Evolutionary conservation across 1,140 invertebrate species (phyloP), one percentile per base, ranked within the genome.

Genomic region (Bathynomus jamesi): DNA sequence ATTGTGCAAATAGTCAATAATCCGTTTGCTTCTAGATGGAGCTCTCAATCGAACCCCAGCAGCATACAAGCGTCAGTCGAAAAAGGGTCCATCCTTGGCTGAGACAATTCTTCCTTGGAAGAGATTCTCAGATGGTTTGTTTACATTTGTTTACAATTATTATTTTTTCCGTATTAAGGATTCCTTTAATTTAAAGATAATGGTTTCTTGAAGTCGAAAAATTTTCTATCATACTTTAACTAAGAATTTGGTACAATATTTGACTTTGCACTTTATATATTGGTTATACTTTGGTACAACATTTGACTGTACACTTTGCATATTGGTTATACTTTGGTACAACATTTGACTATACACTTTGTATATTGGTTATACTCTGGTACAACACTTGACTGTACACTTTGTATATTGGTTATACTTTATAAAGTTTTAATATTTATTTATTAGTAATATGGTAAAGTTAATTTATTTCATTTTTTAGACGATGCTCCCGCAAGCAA

Each of bases 101-200:
- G 67, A 69, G 46, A 69, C 67, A 8, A 69, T 61, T 27, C 53
- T 69, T 11, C 67, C 67, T 13, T 69, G 67, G 67, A 60, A 31
- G 30, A 53, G 67, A 13, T 30, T 30, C 21, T 17, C 7, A 1
- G n/a, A 28, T n/a, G 67, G 67, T 69, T 28, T 61, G 31, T 21
- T 10, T 10, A 61, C 28, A 10, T 61, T 61, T 7, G 21, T 61
- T 21, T 61, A n/a, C 28, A 21, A 61, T 61, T 61, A 61, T 25
- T 10, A 3, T 27, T 3, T 25, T 25, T 21, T 25, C 7, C 21
- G 10, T 10, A 27, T 27, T 61, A 7, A 10, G 11, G 21, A 10
- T 61, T 25, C 3, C 21, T 10, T 4, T 27, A 61, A 25, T 13
- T 53, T 11, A n/a, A 13, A 53, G 46, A 53, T 53, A n/a, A 53